Evolutionary conservation across 1,140 invertebrate species (phyloP), one percentile per base, ranked within the genome.

Genomic region (Aphaenogaster rudis): DNA sequence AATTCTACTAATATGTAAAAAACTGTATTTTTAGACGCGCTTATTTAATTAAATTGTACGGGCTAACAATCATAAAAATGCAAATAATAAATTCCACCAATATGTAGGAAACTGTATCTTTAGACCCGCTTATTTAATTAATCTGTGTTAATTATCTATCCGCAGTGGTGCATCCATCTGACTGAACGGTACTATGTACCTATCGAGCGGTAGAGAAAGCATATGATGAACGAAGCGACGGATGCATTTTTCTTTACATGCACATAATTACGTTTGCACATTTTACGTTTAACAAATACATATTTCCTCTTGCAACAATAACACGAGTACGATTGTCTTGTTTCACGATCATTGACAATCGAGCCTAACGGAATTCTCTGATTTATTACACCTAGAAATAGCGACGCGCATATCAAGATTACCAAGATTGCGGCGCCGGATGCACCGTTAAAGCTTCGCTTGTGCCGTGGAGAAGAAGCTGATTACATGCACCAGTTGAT

Each of bases 231-330:
- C 11, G 33, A 66, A 79, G 59, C 77, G 17, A 78, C 57, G 59
- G 76, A 77, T 77, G 59, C 59, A 48, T 52, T 80, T 52, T 11
- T 52, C 13, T 69, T 21, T 76, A 50, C 28, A 48, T 59, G 42
- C 54, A 59, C 67, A 82, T 48, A 80, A 67, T 81, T 81, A 80
- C 48, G 21, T 59, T 45, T 45, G 45, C 45, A 57, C 50, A 71
- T 71, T 78, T 67, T 42, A 71, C 66, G 69, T 84, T 76, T 76
- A 74, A 84, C 54, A 84, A 45, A 84, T 76, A 84, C 33, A 76
- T 76, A 84, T 84, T 61, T 76, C 4, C 64, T 63, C 5, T 81
- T 45, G 69, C 69, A 84, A 84, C 54, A 84, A 61, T 84, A 84
- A 84, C 54, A 76, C 54, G 54, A 48, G 17, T 57, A 28, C 80